Evolutionary conservation across 2,113 vertebrate species (phyloP).

Genomic region (Pedionomus torquatus): DNA sequence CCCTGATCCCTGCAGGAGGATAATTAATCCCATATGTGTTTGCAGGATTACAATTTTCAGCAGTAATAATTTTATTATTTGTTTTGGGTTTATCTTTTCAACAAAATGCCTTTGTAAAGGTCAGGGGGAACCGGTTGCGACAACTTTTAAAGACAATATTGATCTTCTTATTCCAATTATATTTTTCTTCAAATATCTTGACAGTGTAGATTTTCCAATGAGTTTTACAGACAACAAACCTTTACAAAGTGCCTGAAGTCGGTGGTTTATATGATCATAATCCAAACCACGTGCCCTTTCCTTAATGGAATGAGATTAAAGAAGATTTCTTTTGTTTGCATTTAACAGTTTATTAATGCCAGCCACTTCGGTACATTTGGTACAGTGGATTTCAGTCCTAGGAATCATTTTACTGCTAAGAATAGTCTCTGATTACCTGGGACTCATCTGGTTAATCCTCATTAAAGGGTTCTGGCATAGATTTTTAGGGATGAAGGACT

Average conservation of each 20-base stretch:
- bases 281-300: neutral
- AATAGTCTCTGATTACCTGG: neutral
- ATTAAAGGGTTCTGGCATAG: neutral
- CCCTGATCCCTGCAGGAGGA: neutral
- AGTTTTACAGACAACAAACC: neutral
- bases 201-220: neutral
- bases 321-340: neutral
- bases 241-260: neutral
- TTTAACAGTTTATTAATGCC: conserved; percentile 6
- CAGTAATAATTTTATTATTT: neutral
- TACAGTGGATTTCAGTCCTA: neutral
- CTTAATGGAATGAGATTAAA: conserved; percentile 1
- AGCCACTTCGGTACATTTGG: neutral
- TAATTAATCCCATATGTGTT: neutral
- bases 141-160: neutral
- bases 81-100: neutral
- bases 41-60: neutral
- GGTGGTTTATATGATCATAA: neutral
- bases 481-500: neutral
- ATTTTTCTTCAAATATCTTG: conserved; percentile 19
- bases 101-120: neutral
- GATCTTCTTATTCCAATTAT: neutral
- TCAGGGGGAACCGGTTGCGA: neutral
- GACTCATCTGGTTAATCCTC: neutral
- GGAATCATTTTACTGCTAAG: neutral